phyloP scores from a whole-genome alignment of 2,113 vertebrate species.

The Spheniscus mendiculus region DNA sequence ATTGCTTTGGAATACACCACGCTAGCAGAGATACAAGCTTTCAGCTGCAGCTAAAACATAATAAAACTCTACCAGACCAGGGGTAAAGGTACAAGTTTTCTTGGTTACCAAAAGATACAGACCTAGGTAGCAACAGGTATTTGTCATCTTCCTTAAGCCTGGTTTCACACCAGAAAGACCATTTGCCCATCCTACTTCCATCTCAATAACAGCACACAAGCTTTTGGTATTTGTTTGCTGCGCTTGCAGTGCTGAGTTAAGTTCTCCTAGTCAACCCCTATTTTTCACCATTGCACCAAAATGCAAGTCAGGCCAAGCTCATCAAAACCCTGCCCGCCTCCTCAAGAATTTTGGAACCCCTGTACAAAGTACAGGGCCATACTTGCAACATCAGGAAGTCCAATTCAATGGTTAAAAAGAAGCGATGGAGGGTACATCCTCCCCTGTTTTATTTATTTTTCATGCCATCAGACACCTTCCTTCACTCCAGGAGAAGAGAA shows the following conservation, averaged over 20 bases:
- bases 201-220: not conserved
- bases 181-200: not conserved
- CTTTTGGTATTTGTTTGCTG: not conserved
- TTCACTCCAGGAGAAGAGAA: not conserved
- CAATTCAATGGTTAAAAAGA: not conserved
- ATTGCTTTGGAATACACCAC: constrained; percentile 3
- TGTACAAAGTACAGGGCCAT: not conserved
- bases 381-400: not conserved
- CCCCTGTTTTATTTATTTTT: not conserved
- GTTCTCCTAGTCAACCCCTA: not conserved
- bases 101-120: not conserved
- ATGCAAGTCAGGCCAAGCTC: not conserved
- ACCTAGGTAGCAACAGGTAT: not conserved
- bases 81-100: not conserved
- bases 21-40: not conserved
- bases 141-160: not conserved
- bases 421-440: not conserved
- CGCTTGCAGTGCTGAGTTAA: not conserved
- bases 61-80: not conserved
- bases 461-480: not conserved
- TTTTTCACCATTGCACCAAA: not conserved
- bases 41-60: not conserved
- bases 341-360: not conserved
- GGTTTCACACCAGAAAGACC: not conserved
- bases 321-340: not conserved